Percentiles rank a stretch among this genome's conserved stretches.
Evolutionary conservation across 1,140 invertebrate species (phyloP).

Genomic region (Zaprionus kolodkinae): DNA sequence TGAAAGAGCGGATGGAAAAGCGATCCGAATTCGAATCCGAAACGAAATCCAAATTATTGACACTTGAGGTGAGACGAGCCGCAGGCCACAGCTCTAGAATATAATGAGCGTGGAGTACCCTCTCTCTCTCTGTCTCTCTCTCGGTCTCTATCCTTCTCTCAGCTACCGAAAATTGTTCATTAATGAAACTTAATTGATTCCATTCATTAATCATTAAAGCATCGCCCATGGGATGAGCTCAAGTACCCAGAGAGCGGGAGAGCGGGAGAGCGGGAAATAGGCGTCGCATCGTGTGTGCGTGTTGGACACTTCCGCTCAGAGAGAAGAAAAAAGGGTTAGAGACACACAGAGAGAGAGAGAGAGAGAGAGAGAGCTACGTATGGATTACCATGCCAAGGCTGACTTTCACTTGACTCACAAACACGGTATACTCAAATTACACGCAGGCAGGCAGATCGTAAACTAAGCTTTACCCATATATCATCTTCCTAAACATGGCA

Average conservation of each 20-base stretch:
- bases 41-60: constrained; percentile 75
- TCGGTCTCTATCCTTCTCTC: constrained; percentile 32
- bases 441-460: constrained; percentile 48
- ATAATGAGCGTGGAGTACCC: constrained; percentile 15
- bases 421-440: constrained; percentile 64
- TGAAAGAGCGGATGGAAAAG: constrained; percentile 23
- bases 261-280: neutral
- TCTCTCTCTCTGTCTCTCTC: constrained; percentile 26
- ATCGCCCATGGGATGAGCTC: constrained; percentile 32
- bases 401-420: constrained; percentile 56
- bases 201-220: constrained; percentile 82
- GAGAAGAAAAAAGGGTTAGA: constrained; percentile 37
- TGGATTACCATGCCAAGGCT: constrained; percentile 5
- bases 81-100: constrained; percentile 24
- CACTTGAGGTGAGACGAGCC: constrained; percentile 71
- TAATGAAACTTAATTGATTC: constrained; percentile 84
- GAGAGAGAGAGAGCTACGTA: constrained; percentile 19
- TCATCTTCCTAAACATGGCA: constrained; percentile 55
- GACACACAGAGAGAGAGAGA: neutral
- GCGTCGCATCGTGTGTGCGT: constrained; percentile 36
- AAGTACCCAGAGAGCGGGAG: neutral
- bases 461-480: constrained; percentile 59
- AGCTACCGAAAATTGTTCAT: constrained; percentile 78
- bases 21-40: constrained; percentile 44
- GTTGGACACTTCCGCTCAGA: constrained; percentile 47